Evolutionary conservation across 1,140 invertebrate species (phyloP).

Genomic region (Cotesia glomerata): DNA sequence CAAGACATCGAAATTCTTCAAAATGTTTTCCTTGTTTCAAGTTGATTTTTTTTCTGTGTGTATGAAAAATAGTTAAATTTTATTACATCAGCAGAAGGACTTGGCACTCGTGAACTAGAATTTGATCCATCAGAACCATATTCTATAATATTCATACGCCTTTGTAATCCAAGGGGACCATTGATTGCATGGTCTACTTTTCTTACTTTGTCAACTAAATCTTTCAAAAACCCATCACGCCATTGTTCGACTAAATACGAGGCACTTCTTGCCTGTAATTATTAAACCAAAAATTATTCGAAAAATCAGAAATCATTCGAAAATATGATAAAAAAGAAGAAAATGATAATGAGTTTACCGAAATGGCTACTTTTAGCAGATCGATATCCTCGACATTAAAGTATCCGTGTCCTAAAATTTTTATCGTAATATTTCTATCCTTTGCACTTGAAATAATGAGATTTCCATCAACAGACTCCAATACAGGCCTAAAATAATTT

Average conservation of each 20-base stretch:
- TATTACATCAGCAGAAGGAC: constrained; percentile 1
- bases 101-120: constrained; percentile 9
- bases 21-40: too few species aligned
- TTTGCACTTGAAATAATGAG: constrained; percentile 69
- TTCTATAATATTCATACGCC: constrained; percentile 45
- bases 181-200: constrained; percentile 46
- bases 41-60: too few species aligned
- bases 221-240: constrained; percentile 49
- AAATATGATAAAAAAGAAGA: background rate
- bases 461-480: constrained; percentile 69
- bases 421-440: constrained; percentile 71
- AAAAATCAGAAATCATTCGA: background rate
- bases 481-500: constrained; percentile 64
- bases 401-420: constrained; percentile 66
- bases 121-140: constrained; percentile 37
- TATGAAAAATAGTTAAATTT: too few species aligned
- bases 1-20: too few species aligned
- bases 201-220: constrained; percentile 49
- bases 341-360: constrained; percentile 47
- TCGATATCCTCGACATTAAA: constrained; percentile 69
- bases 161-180: constrained; percentile 58
- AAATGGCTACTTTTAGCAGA: constrained; percentile 61
- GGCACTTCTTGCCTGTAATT: constrained; percentile 52
- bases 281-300: background rate
- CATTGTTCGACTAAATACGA: constrained; percentile 57